Evolutionary conservation across 2,113 vertebrate genomes (phyloP).

Genomic region (Sylvilagus bachmani): DNA sequence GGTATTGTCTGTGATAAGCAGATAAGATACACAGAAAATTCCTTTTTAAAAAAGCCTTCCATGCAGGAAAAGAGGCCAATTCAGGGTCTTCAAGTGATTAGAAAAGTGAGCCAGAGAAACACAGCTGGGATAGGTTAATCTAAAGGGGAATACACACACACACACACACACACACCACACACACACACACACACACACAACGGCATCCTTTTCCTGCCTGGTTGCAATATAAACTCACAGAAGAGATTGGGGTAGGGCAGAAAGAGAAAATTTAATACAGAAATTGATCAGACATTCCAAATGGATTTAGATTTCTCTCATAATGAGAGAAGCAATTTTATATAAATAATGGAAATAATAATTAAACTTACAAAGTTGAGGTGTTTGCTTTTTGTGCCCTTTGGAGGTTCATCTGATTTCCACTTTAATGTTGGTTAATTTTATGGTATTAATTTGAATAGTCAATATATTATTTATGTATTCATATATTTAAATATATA

Average conservation of each 20-base stretch:
- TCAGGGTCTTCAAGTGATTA: constrained; percentile 48
- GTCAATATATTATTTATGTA: not conserved
- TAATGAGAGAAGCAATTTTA: not conserved
- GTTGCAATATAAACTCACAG: constrained; percentile 29
- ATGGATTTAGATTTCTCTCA: constrained; percentile 40
- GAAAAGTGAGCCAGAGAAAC: constrained; percentile 56
- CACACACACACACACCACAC: not conserved
- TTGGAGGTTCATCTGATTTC: not conserved
- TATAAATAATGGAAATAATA: not conserved
- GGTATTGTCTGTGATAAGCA: constrained; percentile 21
- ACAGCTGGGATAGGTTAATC: not conserved
- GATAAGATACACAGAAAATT: constrained; percentile 54
- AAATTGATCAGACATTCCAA: constrained; percentile 5
- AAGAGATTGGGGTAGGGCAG: not conserved
- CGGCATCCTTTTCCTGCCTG: constrained; percentile 35
- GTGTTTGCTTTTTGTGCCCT: not conserved
- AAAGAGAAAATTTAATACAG: constrained; percentile 20
- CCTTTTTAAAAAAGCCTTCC: constrained; percentile 35
- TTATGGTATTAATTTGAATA: constrained; percentile 19
- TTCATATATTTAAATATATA: constrained; percentile 41
- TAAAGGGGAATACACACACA: not conserved
- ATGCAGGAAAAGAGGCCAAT: constrained; percentile 12
- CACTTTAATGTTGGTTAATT: constrained; percentile 50
- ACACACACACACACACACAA: not conserved
- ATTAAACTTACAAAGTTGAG: not conserved